These are phyloP conservation scores for Microcebus ravelobensis DNA, from an alignment of 2,113 vertebrate genomes.

Conservation along the genomic window DNA sequence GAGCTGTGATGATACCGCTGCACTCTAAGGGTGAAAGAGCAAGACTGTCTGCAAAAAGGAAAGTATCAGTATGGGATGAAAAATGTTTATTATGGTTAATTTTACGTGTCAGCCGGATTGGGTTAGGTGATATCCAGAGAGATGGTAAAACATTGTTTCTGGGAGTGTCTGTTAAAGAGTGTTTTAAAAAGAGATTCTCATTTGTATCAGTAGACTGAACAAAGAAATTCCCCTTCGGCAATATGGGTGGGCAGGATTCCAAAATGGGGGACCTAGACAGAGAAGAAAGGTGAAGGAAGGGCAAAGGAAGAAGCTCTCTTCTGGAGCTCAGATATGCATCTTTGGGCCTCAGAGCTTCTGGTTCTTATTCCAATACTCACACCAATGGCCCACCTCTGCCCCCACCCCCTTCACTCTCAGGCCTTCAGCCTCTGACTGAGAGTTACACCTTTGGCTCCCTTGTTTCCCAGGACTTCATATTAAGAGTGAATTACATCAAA, in stretches of 20 bases:
- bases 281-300: background rate
- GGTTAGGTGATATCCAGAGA: background rate
- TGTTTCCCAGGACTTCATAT: background rate
- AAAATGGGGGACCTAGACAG: background rate
- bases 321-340: background rate
- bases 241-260: background rate
- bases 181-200: background rate
- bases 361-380: background rate
- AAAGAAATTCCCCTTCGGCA: background rate
- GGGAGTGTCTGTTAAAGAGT: background rate
- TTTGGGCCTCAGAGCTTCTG: background rate
- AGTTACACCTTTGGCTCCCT: background rate
- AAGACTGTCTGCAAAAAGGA: too few species aligned
- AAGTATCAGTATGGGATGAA: background rate
- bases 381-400: background rate
- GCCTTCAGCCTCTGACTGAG: background rate
- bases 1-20: too few species aligned
- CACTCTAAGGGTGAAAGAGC: too few species aligned
- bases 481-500: background rate
- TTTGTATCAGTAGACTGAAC: background rate
- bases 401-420: background rate
- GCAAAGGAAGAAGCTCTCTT: background rate
- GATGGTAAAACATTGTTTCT: background rate
- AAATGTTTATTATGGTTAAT: background rate
- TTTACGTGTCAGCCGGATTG: background rate